Conservation (phyloP, 2,113 vertebrate species). For the Grammomys surdaster region DNA sequence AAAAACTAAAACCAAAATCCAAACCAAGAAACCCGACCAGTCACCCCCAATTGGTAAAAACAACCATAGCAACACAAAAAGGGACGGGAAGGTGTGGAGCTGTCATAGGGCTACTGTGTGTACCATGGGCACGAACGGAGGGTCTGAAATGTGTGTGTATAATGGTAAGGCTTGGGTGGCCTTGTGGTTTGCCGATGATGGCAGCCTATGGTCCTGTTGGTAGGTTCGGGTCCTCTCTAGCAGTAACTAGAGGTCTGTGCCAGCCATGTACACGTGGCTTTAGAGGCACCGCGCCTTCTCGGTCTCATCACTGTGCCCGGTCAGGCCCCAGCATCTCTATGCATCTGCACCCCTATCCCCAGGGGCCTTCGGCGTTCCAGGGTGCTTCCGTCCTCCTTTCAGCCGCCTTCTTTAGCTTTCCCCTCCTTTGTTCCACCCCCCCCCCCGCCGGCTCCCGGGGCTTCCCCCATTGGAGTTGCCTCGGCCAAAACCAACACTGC, state of each 20-base stretch:
- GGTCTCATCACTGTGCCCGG: not conserved
- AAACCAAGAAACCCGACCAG: not conserved
- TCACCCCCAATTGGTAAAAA: not conserved
- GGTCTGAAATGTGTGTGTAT: not conserved
- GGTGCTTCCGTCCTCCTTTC: slow-evolving; percentile 28
- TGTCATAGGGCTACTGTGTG: not conserved
- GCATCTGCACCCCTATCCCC: not conserved
- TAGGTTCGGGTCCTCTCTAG: not conserved
- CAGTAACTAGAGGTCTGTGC: not conserved
- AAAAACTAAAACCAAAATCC: not conserved
- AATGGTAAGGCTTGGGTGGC: not conserved
- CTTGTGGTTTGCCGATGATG: not conserved
- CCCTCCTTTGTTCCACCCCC: slow-evolving; percentile 66
- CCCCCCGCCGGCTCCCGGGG: slow-evolving; percentile 57
- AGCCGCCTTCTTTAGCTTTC: slow-evolving; percentile 28
- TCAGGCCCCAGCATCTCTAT: not conserved
- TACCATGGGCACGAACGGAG: not conserved
- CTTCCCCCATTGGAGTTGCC: slow-evolving; percentile 71
- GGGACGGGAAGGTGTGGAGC: too few species aligned
- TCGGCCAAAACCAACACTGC: slow-evolving; percentile 76
- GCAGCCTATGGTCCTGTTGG: not conserved
- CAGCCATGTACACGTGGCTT: not conserved
- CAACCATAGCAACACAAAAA: not conserved
- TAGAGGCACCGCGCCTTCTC: not conserved
- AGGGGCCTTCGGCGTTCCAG: not conserved